A percentile compares a stretch with the other conserved stretches of the same genome.
These are phyloP conservation scores for Megaceryle maxima DNA, from an alignment of 2,113 vertebrate species.

Conservation along the genomic window DNA sequence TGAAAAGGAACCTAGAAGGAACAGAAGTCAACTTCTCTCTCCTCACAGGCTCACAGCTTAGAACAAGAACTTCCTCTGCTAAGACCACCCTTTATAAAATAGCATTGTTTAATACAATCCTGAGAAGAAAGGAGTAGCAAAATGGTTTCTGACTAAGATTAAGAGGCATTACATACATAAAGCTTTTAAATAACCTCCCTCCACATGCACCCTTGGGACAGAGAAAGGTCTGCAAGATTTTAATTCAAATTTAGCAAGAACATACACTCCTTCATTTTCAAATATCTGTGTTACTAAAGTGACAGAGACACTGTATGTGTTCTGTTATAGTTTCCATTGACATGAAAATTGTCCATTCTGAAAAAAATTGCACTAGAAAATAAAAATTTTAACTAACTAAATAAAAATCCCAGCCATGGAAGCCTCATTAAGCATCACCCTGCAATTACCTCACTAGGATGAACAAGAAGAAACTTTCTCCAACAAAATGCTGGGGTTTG, in stretches of 20 bases:
- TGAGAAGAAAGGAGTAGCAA: neutral
- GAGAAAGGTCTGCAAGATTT: neutral
- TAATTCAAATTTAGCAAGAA: neutral
- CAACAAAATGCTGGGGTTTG: neutral
- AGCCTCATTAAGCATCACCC: neutral
- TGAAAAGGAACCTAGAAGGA: neutral
- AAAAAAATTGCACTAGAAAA: neutral
- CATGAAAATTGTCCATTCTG: neutral
- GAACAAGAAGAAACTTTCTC: neutral
- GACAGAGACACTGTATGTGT: rapidly evolving
- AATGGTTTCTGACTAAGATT: neutral
- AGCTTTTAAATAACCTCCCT: neutral
- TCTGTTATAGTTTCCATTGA: neutral
- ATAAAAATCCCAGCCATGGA: neutral
- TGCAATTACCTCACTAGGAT: neutral
- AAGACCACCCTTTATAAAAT: neutral
- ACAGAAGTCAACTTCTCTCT: neutral
- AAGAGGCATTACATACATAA: neutral
- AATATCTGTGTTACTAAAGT: neutral
- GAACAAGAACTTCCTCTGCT: neutral
- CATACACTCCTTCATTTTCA: neutral
- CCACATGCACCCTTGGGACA: neutral
- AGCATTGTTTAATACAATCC: neutral
- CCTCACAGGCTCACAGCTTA: neutral
- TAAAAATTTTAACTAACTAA: neutral